phyloP scores from a whole-genome alignment of 2,888 invertebrate genomes.

The Drepana falcataria region DNA sequence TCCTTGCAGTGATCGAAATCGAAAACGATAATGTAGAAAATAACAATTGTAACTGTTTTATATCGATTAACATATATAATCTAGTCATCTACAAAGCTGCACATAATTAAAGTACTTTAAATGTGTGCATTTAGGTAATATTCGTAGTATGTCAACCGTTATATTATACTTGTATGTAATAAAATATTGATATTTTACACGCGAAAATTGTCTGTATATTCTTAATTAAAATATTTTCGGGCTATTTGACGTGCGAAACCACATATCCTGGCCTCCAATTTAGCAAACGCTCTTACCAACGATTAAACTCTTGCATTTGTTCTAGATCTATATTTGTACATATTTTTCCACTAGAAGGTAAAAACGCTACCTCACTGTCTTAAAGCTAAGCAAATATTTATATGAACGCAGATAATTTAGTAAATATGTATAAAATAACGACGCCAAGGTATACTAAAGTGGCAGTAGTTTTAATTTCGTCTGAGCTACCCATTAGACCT shows the following conservation, averaged over 20 bases:
- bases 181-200: constrained; percentile 48
- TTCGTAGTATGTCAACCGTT: constrained; percentile 60
- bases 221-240: constrained; percentile 34
- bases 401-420: constrained; percentile 22
- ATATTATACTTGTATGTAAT: constrained; percentile 33
- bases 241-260: constrained; percentile 30
- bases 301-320: constrained; percentile 51
- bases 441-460: background rate
- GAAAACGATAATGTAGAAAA: constrained; percentile 36
- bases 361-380: constrained; percentile 77
- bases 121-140: constrained; percentile 71
- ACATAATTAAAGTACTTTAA: constrained; percentile 60
- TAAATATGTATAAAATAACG: constrained; percentile 1
- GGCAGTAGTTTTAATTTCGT: background rate
- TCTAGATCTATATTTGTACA: constrained; percentile 57
- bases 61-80: constrained; percentile 68
- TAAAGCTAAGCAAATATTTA: constrained; percentile 68
- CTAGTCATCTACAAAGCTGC: constrained; percentile 77
- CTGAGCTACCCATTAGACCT: background rate
- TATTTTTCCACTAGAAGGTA: constrained; percentile 74
- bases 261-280: constrained; percentile 27
- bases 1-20: constrained; percentile 79
- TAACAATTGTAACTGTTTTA: constrained; percentile 65
- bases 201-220: constrained; percentile 54
- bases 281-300: constrained; percentile 54